Conservation (phyloP, 2,797 vertebrate species). For the Esox lucius region DNA sequence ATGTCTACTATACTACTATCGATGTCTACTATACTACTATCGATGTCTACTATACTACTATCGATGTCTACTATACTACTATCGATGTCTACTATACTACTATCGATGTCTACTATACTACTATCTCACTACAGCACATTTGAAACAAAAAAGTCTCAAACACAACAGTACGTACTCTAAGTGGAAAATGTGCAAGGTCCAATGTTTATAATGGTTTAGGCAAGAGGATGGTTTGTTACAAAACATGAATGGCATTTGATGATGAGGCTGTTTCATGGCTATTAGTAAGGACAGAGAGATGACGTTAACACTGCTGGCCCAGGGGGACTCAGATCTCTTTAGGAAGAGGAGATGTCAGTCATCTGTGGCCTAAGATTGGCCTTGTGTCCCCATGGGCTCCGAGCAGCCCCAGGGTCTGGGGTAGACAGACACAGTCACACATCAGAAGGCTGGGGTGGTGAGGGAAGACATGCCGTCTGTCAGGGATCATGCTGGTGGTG, state of each 20-base stretch:
- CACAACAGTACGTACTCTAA: slow-evolving; percentile 16
- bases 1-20: too few relatives aligned
- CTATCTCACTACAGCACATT: background rate
- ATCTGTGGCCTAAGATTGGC: slow-evolving; percentile 3
- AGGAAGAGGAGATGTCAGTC: background rate
- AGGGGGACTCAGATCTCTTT: background rate
- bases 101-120: background rate
- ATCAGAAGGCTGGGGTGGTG: background rate
- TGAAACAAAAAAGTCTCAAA: background rate
- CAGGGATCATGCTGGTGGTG: background rate
- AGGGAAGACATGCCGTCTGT: background rate
- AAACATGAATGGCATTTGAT: background rate
- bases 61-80: too few relatives aligned
- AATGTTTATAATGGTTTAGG: background rate
- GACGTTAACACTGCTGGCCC: background rate
- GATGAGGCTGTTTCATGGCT: background rate
- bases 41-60: too few relatives aligned
- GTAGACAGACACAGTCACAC: slow-evolving; percentile 1
- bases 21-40: too few relatives aligned
- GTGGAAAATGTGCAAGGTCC: background rate
- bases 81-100: too few relatives aligned
- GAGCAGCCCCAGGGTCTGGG: background rate
- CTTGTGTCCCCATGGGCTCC: background rate
- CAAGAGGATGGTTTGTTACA: background rate
- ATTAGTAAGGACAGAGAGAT: background rate